These are phyloP conservation scores for Chanos chanos DNA, from an alignment of 2,797 vertebrate genomes.

Conservation along the genomic window DNA sequence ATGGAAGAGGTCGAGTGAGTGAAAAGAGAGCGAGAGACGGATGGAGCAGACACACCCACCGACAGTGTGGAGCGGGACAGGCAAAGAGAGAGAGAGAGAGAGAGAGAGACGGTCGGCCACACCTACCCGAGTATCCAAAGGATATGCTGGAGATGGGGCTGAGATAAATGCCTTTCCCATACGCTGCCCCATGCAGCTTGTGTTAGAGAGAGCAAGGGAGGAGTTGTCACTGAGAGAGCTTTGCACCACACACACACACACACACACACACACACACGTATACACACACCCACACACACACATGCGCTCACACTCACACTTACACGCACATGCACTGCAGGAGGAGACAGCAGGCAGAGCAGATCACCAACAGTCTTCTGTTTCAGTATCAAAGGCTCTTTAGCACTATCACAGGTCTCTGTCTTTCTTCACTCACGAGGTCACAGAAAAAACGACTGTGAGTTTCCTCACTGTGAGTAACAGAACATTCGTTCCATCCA, in stretches of 20 bases:
- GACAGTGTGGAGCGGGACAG: too few relatives aligned
- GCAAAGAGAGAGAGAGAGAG: neutral
- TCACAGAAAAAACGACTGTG: too few relatives aligned
- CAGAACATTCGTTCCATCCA: too few relatives aligned
- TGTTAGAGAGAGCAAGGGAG: slow-evolving; percentile 81
- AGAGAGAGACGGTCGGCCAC: neutral
- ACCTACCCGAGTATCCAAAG: slow-evolving; percentile 99
- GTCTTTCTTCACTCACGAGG: too few relatives aligned
- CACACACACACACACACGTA: slow-evolving; percentile 2
- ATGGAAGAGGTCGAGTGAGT: neutral
- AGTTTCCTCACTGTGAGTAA: too few relatives aligned
- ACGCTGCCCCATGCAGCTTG: slow-evolving; percentile 99
- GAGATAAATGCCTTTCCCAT: slow-evolving; percentile 99
- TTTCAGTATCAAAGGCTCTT: too few relatives aligned
- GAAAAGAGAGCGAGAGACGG: neutral
- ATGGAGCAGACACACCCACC: neutral
- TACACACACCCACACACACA: neutral
- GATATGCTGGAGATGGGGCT: slow-evolving; percentile 99
- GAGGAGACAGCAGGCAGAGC: slow-evolving; percentile 34
- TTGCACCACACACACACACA: slow-evolving; percentile 19
- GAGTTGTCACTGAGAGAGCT: slow-evolving; percentile 65
- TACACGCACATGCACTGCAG: neutral
- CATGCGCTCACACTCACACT: neutral
- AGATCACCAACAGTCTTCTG: too few relatives aligned
- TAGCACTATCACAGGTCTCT: too few relatives aligned